These are phyloP conservation scores for Fulica atra DNA, from an alignment of 2,113 vertebrate genomes.

Conservation along the genomic window DNA sequence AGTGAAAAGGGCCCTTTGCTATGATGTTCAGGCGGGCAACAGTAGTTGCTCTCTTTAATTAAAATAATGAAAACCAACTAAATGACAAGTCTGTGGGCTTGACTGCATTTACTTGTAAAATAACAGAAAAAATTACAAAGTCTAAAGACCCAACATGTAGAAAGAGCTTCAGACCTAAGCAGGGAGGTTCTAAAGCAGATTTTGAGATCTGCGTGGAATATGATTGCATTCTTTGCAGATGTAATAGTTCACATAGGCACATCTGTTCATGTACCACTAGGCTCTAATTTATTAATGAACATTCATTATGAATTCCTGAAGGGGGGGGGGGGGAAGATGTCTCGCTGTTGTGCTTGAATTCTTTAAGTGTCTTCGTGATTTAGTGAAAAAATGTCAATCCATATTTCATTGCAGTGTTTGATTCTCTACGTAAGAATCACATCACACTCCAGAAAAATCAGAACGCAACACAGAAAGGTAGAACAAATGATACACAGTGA, in stretches of 20 bases:
- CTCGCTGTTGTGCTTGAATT: not conserved
- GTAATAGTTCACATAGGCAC: not conserved
- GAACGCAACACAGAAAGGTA: not conserved
- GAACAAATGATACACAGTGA: not conserved
- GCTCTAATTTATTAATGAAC: conserved; percentile 30
- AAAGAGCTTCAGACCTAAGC: not conserved
- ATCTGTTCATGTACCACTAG: not conserved
- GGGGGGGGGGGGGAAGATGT: not conserved
- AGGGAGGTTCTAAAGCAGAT: not conserved
- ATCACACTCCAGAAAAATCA: not conserved
- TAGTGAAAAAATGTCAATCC: not conserved
- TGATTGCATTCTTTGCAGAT: not conserved
- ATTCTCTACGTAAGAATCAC: not conserved
- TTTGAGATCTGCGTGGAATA: not conserved
- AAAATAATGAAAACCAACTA: not conserved
- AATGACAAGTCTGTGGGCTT: not conserved
- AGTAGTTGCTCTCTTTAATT: not conserved
- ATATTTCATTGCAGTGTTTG: not conserved
- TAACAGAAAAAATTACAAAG: not conserved
- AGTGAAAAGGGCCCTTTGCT: not conserved
- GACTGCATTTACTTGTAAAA: not conserved
- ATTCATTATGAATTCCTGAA: conserved; percentile 1
- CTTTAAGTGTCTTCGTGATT: not conserved
- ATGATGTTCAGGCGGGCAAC: not conserved
- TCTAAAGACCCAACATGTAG: not conserved